A percentile compares a stretch with the other conserved stretches of the same genome.
These are phyloP conservation scores for Drosophila rubida DNA, from an alignment of 2,888 invertebrate species.

Conservation along the genomic window DNA sequence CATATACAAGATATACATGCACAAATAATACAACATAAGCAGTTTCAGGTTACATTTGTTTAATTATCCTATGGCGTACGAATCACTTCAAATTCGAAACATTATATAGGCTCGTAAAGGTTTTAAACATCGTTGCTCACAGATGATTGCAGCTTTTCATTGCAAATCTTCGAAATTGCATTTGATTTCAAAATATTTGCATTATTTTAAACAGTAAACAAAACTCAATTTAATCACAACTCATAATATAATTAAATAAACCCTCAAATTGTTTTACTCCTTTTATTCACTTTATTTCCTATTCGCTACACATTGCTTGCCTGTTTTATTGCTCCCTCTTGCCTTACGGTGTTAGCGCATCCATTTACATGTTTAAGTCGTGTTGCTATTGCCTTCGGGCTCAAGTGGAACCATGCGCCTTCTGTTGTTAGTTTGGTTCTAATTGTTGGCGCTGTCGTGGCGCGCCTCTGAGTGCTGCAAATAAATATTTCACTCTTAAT, in stretches of 20 bases:
- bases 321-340: constrained; percentile 46
- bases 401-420: constrained; percentile 23
- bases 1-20: neutral
- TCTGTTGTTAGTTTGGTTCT: constrained; percentile 60
- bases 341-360: constrained; percentile 42
- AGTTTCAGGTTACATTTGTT: neutral
- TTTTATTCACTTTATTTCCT: constrained; percentile 2
- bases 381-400: constrained; percentile 55
- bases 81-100: no score
- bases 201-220: constrained; percentile 15
- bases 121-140: no score
- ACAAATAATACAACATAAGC: neutral
- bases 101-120: no score
- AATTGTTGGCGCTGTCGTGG: constrained; percentile 74
- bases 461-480: constrained; percentile 75
- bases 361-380: constrained; percentile 75
- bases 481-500: constrained; percentile 80
- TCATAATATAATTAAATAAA: constrained; percentile 62
- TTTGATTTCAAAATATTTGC: neutral
- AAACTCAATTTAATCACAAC: constrained; percentile 34
- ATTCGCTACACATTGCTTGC: constrained; percentile 52
- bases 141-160: no score
- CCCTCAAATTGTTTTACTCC: constrained; percentile 18
- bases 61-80: no score
- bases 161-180: neutral